Conservation (phyloP, 2,888 invertebrate genomes). For the Lepidocyrtinus sp. region DNA sequence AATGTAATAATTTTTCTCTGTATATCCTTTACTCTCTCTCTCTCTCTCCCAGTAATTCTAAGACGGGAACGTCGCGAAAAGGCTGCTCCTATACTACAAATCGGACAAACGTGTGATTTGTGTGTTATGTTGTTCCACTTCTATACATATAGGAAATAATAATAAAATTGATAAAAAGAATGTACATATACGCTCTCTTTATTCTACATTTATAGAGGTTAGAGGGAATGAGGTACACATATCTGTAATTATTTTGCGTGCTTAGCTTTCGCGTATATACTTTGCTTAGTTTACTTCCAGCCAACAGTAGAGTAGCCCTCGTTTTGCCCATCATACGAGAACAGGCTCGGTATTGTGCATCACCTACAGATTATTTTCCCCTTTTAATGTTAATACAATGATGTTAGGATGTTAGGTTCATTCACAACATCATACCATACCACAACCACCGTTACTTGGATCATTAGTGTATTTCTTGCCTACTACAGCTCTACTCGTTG, state of each 20-base stretch:
- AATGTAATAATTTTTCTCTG: conserved; percentile 11
- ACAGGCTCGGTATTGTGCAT: conserved; percentile 1
- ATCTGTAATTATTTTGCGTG: conserved; percentile 25
- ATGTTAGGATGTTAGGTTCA: no score
- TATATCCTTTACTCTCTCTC: conserved; percentile 2
- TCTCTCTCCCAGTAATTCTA: not conserved
- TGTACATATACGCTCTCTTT: not conserved
- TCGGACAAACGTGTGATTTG: conserved; percentile 45
- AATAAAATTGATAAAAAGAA: conserved; percentile 13
- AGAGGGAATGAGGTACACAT: conserved; percentile 19
- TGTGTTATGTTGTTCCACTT: conserved; percentile 34
- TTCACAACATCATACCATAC: not conserved
- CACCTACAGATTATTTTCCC: no score
- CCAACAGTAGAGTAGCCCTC: conserved; percentile 37
- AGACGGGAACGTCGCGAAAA: conserved; percentile 34
- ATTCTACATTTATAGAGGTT: no score
- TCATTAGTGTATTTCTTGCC: no score
- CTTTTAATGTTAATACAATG: no score
- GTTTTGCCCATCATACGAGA: not conserved
- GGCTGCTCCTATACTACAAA: conserved; percentile 36
- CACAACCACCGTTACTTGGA: no score
- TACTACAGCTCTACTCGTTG: no score
- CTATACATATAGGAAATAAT: conserved; percentile 23
- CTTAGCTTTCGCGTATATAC: conserved; percentile 26
- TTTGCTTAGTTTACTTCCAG: conserved; percentile 34